Evolutionary conservation across 2,113 vertebrate genomes (phyloP).

Genomic region (Oncorhynchus kisutch): DNA sequence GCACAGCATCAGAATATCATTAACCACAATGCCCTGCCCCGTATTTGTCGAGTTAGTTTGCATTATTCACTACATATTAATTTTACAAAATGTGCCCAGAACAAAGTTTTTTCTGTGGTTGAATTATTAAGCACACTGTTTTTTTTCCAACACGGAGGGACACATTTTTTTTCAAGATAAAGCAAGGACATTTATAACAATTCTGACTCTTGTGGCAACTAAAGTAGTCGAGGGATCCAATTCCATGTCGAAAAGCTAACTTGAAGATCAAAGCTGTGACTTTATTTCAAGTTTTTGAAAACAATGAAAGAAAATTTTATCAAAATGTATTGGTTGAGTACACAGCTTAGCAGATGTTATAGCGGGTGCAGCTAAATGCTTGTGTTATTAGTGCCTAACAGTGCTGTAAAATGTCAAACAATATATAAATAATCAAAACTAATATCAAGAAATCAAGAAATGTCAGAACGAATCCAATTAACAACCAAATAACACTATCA

Average conservation of each 20-base stretch:
- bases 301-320: neutral
- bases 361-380: too few relatives aligned
- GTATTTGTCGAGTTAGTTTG: constrained; percentile 12
- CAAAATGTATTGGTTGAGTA: too few relatives aligned
- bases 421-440: too few relatives aligned
- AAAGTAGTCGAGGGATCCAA: constrained; percentile 47
- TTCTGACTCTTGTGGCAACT: constrained; percentile 24
- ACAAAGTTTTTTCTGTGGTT: neutral
- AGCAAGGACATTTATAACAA: constrained; percentile 47
- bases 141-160: neutral
- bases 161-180: constrained; percentile 43
- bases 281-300: constrained; percentile 36
- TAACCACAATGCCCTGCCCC: neutral
- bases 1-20: constrained; percentile 2
- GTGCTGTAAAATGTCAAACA: too few relatives aligned
- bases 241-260: constrained; percentile 39
- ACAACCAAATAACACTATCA: too few relatives aligned
- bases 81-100: constrained; percentile 24
- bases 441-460: too few relatives aligned
- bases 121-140: too few relatives aligned
- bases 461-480: too few relatives aligned
- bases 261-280: constrained; percentile 58
- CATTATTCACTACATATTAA: constrained; percentile 43
- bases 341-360: too few relatives aligned
- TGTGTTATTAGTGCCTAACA: too few relatives aligned